Percentiles rank a stretch among this genome's conserved stretches.
phyloP scores from a whole-genome alignment of 2,797 vertebrate species.

The Acanthurus lineatus region DNA sequence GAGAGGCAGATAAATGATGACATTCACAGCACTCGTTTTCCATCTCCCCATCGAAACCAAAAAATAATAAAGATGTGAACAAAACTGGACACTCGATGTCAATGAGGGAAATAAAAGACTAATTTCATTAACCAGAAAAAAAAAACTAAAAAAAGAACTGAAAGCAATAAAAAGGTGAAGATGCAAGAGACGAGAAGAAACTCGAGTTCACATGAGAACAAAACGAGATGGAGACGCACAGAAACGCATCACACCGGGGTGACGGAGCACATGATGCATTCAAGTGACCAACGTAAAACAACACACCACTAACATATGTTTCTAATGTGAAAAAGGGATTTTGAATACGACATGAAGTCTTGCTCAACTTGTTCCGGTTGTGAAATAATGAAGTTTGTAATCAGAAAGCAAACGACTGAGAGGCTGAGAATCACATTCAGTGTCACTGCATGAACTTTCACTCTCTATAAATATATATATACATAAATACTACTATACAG shows the following conservation, averaged over 20 bases:
- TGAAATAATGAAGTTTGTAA: neutral
- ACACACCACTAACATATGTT: constrained; percentile 2
- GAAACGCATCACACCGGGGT: constrained; percentile 41
- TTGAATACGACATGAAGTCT: constrained; percentile 16
- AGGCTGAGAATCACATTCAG: no score
- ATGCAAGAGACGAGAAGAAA: constrained; percentile 37
- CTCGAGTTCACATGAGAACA: constrained; percentile 16
- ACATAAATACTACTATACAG: no score
- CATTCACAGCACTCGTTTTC: constrained; percentile 73
- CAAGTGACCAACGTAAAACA: constrained; percentile 49
- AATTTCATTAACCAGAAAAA: constrained; percentile 5
- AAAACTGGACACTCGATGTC: constrained; percentile 28
- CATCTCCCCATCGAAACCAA: constrained; percentile 67
- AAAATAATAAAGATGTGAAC: constrained; percentile 37
- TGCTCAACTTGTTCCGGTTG: neutral
- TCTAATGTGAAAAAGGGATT: neutral
- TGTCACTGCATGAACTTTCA: no score
- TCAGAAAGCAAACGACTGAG: no score
- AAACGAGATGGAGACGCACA: constrained; percentile 56
- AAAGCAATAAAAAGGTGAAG: constrained; percentile 39
- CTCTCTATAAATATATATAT: no score
- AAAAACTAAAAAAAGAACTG: neutral
- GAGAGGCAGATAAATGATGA: constrained; percentile 79
- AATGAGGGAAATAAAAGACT: constrained; percentile 21
- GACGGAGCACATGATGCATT: constrained; percentile 59